Base-by-base conservation (phyloP, 1,140 invertebrate species). In the Papilio helenus region DNA sequence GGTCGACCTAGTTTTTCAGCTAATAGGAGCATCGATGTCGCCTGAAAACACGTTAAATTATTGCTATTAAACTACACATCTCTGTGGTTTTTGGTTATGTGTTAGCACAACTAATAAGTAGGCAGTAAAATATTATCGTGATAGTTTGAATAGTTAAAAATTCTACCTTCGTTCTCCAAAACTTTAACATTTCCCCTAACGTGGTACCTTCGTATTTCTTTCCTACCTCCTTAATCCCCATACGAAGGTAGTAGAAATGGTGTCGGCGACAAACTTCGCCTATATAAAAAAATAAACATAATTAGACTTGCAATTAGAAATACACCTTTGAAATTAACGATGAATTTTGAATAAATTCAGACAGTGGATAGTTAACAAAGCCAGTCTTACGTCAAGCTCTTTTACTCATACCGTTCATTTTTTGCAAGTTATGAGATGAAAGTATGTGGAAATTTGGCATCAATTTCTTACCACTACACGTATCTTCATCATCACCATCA, bases 81-180 rank as follows among this genome's bases (percentile, higher is more conserved):
- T 9, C 0, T n/a, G 16, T 74, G 12, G 14, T 0, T 18, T 9
- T 0, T 73, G 12, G 14, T 2, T 46, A 46, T 14, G 44, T 14
- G 14, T 46, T 46, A 46, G 10, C 34, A 8, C 34, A 34, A 34
- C 34, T 46, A 73, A 44, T 1, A 58, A 68, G 16, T 23, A 39
- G 34, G 34, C 8, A 39, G 7, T 39, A 39, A 39, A 39, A 39
- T 39, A 4, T 39, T 39, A 39, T 39, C 34, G 34, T 39, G 34
- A 39, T 39, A 4, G 34, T 39, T 7, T 39, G 4, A 51, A 80
- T 0, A 68, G 46, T 58, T 42, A 79, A 65, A 51, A 58, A 55
- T 55, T 8, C 4, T 83, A 91, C 92, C 88, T 92, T 92, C 8
- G 79, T 79, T 85, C 88, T 91, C 92, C 92, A 93, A 14, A 80